A percentile compares a stretch with the other conserved stretches of the same genome.
Conservation (phyloP, 2,888 invertebrate genomes). For the Tholera decimalis region DNA sequence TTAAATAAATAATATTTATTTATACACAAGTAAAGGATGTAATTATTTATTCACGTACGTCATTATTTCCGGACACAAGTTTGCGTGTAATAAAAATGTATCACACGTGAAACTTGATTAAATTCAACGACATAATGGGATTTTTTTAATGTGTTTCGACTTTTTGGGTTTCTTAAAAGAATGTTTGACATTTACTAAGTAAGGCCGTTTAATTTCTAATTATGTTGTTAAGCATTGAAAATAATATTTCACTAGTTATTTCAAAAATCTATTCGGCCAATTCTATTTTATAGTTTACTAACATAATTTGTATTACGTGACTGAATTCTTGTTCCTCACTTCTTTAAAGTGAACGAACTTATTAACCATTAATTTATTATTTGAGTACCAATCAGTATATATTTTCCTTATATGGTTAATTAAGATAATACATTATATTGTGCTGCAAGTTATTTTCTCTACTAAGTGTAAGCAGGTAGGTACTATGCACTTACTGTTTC, state of each 20-base stretch:
- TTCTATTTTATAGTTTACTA: constrained; percentile 3
- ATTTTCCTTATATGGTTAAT: constrained; percentile 35
- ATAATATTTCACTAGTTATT: neutral
- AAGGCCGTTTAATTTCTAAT: neutral
- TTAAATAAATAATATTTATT: neutral
- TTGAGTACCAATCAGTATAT: constrained; percentile 23
- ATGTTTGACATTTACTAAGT: neutral
- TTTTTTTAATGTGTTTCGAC: constrained; percentile 1
- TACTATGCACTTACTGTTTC: neutral
- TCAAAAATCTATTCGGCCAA: neutral
- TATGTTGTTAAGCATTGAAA: neutral
- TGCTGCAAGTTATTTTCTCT: constrained; percentile 31
- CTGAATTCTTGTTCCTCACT: constrained; percentile 38
- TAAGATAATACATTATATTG: constrained; percentile 40
- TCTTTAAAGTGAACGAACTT: constrained; percentile 69
- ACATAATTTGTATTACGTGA: constrained; percentile 16
- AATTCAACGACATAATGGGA: neutral
- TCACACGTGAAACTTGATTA: constrained; percentile 3
- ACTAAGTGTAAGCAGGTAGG: neutral
- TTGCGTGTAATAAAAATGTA: constrained; percentile 2
- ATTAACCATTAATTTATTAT: constrained; percentile 51
- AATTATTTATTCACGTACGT: neutral
- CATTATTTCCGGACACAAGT: constrained; percentile 18
- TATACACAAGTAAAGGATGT: neutral
- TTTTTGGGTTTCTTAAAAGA: neutral